These are phyloP conservation scores for Natrix natrix DNA, from an alignment of 2,797 vertebrate genomes.

Conservation along the genomic window DNA sequence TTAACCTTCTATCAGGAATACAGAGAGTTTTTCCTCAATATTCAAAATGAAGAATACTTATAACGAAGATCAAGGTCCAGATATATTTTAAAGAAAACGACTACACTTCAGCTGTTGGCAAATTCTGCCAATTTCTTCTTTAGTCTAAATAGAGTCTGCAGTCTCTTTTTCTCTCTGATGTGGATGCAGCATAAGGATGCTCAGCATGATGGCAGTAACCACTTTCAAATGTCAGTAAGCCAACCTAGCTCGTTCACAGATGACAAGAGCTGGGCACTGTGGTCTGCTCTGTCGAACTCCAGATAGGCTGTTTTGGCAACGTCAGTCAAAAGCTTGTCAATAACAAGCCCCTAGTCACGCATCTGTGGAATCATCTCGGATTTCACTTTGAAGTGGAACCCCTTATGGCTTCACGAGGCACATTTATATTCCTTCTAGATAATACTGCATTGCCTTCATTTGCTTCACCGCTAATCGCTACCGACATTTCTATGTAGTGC, in stretches of 20 bases:
- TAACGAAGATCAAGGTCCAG: background rate
- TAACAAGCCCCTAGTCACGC: constrained; percentile 13
- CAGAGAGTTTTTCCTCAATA: background rate
- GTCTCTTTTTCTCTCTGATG: background rate
- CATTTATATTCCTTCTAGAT: constrained; percentile 25
- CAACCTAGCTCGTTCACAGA: background rate
- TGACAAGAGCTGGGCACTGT: background rate
- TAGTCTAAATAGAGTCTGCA: background rate
- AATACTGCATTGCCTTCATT: background rate
- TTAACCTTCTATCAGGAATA: background rate
- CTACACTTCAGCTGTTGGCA: background rate
- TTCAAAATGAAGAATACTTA: background rate
- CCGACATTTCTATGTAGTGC: constrained; percentile 18
- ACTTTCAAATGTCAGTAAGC: constrained; percentile 9
- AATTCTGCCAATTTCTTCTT: background rate
- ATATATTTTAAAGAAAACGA: background rate
- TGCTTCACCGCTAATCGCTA: constrained; percentile 16
- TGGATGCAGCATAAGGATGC: constrained; percentile 5
- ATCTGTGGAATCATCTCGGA: constrained; percentile 7
- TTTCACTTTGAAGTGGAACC: constrained; percentile 18
- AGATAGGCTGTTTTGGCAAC: background rate
- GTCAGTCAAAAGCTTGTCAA: constrained; percentile 14
- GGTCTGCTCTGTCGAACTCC: constrained; percentile 3
- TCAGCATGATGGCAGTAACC: background rate
- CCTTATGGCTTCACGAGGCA: background rate